Evolutionary conservation across 1,140 invertebrate species (phyloP), one percentile per base, ranked within the genome.

Genomic region (Ceratoteleas bidentatus): DNA sequence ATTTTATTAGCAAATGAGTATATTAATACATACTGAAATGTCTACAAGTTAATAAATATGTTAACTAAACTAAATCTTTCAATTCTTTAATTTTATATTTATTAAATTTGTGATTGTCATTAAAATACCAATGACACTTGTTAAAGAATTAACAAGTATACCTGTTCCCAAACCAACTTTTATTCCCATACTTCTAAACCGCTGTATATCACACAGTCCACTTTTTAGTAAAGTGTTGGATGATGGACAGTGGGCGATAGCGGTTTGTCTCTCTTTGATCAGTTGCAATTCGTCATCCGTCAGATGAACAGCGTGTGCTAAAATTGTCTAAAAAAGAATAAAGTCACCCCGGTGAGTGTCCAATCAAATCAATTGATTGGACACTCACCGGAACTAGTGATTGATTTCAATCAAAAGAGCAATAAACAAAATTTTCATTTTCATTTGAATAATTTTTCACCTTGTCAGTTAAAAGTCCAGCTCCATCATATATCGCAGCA

Each of bases 151-250:
- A 24, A 43, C 40, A 43, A 43, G 6, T 6, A 40, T 92, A 97
- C 96, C 96, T 88, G 96, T 97, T 80, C 97, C 97, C 24, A 98
- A 92, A 15, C 96, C 97, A 60, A 98, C 93, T 87, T 94, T 95
- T 5, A 98, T 85, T 0, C 94, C 93, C 52, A 92, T 88, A 14
- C 94, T 86, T 40, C 94, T 87, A 3, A 97, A 85, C 65, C 93
- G 93, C 66, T 93, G 91, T 0, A 97, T 94, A 86, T 97, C 95
- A 85, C 97, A 97, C 0, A 97, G 85, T 0, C 97, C 97, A 68
- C 97, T 98, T 84, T 93, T 92, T n/a, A 98, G 91, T 84, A 93
- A 93, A 6, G 94, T 95, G 89, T 98, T 98, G 6, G 97, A 98
- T 47, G 95, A 94, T 0, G 97, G 96, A 89, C 97, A 98, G 88